A percentile compares a stretch with the other conserved stretches of the same genome.
phyloP scores from a whole-genome alignment of 1,140 invertebrate species.

The Globodera rostochiensis region DNA sequence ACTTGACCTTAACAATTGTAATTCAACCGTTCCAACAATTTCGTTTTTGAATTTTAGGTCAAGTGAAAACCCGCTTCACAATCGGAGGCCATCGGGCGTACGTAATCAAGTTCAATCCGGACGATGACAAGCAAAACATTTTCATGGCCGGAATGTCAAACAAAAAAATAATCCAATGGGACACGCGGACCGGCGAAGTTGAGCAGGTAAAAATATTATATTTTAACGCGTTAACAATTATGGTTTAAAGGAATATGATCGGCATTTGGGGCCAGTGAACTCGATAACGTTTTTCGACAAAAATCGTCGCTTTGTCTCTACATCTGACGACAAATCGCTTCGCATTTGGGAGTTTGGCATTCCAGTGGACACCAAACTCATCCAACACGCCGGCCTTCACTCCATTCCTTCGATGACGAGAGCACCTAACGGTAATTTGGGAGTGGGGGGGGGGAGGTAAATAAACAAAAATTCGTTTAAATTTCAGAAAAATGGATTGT shows the following conservation, averaged over 20 bases:
- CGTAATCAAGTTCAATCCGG: constrained; percentile 96
- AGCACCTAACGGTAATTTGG: constrained; percentile 80
- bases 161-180: constrained; percentile 97
- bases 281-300: constrained; percentile 99
- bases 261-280: constrained; percentile 97
- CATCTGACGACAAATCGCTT: constrained; percentile 97
- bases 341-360: constrained; percentile 99
- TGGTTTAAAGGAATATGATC: constrained; percentile 86
- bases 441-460: too few species aligned
- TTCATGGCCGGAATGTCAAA: constrained; percentile 98
- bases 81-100: constrained; percentile 59
- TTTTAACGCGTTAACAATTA: too few species aligned
- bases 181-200: constrained; percentile 87
- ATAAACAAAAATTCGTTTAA: not conserved
- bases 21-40: not conserved
- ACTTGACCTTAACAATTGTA: not conserved
- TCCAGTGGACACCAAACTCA: constrained; percentile 99
- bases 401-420: constrained; percentile 94
- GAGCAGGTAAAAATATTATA: constrained; percentile 67
- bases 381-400: constrained; percentile 99
- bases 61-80: constrained; percentile 63
- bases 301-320: constrained; percentile 93
- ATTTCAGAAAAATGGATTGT: constrained; percentile 85
- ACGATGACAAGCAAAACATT: constrained; percentile 91
- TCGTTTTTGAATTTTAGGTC: constrained; percentile 42